Percentiles rank a stretch among this genome's conserved stretches.
phyloP scores from a whole-genome alignment of 2,113 vertebrate species.

The Dicerorhinus sumatrensis region DNA sequence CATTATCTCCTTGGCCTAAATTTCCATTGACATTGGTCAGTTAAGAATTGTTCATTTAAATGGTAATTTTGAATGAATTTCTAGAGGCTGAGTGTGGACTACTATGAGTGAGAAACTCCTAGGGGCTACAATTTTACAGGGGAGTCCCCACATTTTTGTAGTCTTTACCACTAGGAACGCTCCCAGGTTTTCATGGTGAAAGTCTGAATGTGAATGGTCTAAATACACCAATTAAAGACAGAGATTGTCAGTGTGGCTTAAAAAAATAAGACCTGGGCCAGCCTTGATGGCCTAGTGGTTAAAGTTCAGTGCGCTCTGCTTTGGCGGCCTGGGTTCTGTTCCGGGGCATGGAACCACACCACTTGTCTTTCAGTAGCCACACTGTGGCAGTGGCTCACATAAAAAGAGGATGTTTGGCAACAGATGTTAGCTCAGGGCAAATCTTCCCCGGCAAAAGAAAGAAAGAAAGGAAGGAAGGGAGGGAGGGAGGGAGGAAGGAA shows the following conservation, averaged over 20 bases:
- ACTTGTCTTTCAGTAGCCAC: no score
- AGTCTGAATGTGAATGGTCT: neutral
- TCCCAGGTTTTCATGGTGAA: neutral
- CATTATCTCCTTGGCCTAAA: neutral
- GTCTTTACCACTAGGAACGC: neutral
- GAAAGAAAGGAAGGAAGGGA: no score
- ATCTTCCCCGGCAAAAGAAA: no score
- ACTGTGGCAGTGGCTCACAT: no score
- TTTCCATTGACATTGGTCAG: neutral
- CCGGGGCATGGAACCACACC: no score
- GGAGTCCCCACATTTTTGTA: neutral
- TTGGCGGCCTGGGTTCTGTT: no score
- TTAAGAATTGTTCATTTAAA: neutral
- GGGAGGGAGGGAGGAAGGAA: no score
- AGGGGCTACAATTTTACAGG: neutral
- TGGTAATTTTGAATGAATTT: constrained; percentile 3
- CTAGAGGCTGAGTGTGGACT: neutral
- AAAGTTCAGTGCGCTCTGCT: no score
- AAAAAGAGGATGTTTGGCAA: no score
- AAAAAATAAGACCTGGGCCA: neutral
- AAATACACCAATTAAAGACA: neutral
- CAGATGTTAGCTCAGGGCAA: no score
- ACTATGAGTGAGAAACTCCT: neutral
- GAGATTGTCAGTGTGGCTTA: neutral
- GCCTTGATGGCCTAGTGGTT: no score